A percentile compares a stretch with the other conserved stretches of the same genome.
These are phyloP conservation scores for Axis porcinus DNA, from an alignment of 2,113 vertebrate species.

Conservation along the genomic window DNA sequence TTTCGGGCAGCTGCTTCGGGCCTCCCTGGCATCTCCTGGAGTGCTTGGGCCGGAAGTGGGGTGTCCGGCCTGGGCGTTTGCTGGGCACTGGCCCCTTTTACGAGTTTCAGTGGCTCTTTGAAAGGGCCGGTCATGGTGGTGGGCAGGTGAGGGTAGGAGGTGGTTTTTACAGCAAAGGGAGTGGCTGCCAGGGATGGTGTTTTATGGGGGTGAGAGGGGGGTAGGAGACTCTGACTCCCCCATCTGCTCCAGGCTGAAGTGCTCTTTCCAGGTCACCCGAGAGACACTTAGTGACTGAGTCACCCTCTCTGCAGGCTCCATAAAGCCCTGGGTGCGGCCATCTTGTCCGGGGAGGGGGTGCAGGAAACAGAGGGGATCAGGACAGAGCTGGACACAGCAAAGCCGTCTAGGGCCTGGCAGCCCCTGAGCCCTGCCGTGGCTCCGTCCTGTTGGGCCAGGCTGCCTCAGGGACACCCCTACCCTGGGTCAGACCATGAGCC, in stretches of 20 bases:
- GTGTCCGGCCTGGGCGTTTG: conserved; percentile 52
- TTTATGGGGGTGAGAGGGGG: conserved; percentile 78
- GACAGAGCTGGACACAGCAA: conserved; percentile 18
- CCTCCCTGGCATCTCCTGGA: neutral
- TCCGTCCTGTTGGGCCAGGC: neutral
- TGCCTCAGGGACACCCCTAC: neutral
- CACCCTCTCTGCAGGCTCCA: conserved; percentile 64
- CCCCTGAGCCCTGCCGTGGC: neutral
- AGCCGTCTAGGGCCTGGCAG: neutral
- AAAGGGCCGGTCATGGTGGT: conserved; percentile 55
- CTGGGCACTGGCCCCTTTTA: conserved; percentile 69
- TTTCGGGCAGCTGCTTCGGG: neutral
- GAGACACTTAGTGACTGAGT: conserved; percentile 75
- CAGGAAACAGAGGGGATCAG: conserved; percentile 47
- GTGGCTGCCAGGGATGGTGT: conserved; percentile 69
- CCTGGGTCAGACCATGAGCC: neutral
- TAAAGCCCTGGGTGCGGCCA: conserved; percentile 75
- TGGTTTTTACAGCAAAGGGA: conserved; percentile 68
- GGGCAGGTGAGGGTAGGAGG: conserved; percentile 71
- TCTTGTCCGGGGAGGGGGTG: conserved; percentile 61
- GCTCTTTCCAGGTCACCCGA: conserved; percentile 72
- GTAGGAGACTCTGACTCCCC: conserved; percentile 75
- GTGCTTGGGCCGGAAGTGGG: conserved; percentile 17
- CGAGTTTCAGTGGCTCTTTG: conserved; percentile 73
- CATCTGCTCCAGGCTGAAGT: conserved; percentile 63